Evolutionary conservation across 2,888 invertebrate genomes (phyloP).

Genomic region (Automeris io): DNA sequence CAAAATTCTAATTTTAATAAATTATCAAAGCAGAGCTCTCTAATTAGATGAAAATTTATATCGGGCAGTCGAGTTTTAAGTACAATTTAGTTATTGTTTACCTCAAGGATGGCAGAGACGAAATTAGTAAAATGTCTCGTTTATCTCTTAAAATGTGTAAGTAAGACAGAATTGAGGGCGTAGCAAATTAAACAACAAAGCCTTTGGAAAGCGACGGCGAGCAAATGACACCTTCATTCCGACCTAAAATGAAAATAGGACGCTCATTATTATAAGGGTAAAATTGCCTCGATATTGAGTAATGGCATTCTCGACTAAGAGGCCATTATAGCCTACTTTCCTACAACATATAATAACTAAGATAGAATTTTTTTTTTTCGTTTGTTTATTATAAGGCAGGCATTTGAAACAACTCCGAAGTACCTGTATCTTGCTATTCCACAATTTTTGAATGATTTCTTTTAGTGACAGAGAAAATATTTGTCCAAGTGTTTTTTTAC

Average conservation of each 20-base stretch:
- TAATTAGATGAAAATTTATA: constrained; percentile 15
- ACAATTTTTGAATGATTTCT: too few species aligned
- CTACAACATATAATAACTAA: too few species aligned
- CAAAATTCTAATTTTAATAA: not conserved
- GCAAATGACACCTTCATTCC: constrained; percentile 21
- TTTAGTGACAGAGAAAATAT: too few species aligned
- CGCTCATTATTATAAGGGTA: constrained; percentile 15
- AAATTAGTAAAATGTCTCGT: constrained; percentile 26
- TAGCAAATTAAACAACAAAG: constrained; percentile 27
- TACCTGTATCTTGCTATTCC: too few species aligned
- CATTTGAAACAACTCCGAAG: too few species aligned
- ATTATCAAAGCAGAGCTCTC: not conserved
- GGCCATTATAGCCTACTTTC: constrained; percentile 5
- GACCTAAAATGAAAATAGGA: constrained; percentile 12
- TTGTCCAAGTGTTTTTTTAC: too few species aligned
- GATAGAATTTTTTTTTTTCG: too few species aligned
- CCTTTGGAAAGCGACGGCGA: constrained; percentile 16
- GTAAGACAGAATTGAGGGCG: constrained; percentile 26
- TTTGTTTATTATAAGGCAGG: too few species aligned
- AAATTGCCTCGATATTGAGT: constrained; percentile 10
- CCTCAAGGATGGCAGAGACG: constrained; percentile 13
- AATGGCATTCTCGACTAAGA: constrained; percentile 3
- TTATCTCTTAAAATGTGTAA: constrained; percentile 35
- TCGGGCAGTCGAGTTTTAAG: constrained; percentile 7
- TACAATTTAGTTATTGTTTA: constrained; percentile 20